Evolutionary conservation across 2,797 vertebrate genomes (phyloP).

Genomic region (Coregonus suidteri): DNA sequence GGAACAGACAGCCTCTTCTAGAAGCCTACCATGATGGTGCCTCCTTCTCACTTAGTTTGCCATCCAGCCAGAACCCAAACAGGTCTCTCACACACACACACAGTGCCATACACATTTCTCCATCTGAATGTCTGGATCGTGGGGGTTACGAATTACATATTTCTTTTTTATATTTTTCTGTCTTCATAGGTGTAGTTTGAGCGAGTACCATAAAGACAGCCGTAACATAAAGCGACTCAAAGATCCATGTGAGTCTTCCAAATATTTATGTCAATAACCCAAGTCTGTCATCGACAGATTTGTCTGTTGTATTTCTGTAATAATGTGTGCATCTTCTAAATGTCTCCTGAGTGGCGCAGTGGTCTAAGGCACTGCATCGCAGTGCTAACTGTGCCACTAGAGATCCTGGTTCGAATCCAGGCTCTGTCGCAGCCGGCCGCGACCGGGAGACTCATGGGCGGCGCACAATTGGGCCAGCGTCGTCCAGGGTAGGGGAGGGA

Average conservation of each 20-base stretch:
- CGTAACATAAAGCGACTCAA: constrained; percentile 88
- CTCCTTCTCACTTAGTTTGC: constrained; percentile 86
- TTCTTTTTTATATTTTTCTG: constrained; percentile 1
- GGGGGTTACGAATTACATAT: neutral
- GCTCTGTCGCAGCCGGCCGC: too few relatives aligned
- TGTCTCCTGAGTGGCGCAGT: neutral
- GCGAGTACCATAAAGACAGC: constrained; percentile 86
- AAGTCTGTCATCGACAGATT: neutral
- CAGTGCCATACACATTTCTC: neutral
- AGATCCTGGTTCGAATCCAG: too few relatives aligned
- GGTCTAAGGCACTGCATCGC: too few relatives aligned
- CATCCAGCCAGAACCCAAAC: constrained; percentile 75
- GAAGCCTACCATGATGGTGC: constrained; percentile 90
- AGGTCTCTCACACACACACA: constrained; percentile 68
- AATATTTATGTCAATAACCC: neutral
- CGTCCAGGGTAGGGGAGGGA: too few relatives aligned
- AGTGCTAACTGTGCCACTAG: too few relatives aligned
- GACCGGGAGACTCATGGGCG: too few relatives aligned
- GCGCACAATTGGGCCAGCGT: too few relatives aligned
- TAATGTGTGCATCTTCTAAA: constrained; percentile 7
- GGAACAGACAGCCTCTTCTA: constrained; percentile 85
- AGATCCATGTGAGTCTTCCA: constrained; percentile 82
- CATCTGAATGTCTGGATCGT: neutral
- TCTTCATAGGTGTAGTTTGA: constrained; percentile 76
- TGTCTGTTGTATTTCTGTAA: neutral